Evolutionary conservation across 2,113 vertebrate species (phyloP), one percentile per base, ranked within the genome.

Genomic region (Amia ocellicauda): DNA sequence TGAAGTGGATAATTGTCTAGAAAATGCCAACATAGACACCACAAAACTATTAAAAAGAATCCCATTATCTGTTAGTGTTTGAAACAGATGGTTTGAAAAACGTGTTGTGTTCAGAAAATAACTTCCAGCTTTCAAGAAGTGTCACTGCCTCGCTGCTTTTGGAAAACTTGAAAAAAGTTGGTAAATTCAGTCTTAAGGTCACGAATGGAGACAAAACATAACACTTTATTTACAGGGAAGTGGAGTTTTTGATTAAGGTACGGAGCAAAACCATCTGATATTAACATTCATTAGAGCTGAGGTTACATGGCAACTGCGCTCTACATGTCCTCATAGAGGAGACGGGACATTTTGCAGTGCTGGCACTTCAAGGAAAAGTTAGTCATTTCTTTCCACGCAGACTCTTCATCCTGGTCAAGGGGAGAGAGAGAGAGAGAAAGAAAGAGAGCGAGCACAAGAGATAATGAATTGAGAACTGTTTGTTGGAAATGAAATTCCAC

Each of bases 271-370:
- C 45, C 13, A n/a, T 16, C 5, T 47, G 4, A 3, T 17, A 47
- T 47, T 16, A 47, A 47, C 45, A 47, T 19, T 19, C 45, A 17
- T 16, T 17, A n/a, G n/a, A 47, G 9, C 7, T 17, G 10, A 47
- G n/a, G 45, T 28, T 10, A 43, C 22, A 66, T 19, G 5, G 47
- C 45, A 41, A 24, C 56, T 11, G 47, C 24, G 17, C 3, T 23
- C 41, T 23, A 29, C 16, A 26, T 22, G 16, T 74, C 69, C 69
- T 78, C 74, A 76, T 29, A 50, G 71, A 76, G 77, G 69, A 76
- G 57, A 43, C 19, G 4, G 17, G 22, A 10, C 16, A 4, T 28
- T 28, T 43, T 47, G 22, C 51, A 45, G 13, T 14, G 14, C 9
- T 7, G 23, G 20, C 24, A n/a, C 51, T 7, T 45, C 4, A 55